phyloP scores from a whole-genome alignment of 2,888 invertebrate genomes.

The Imbricaverruca yamaguchii region DNA sequence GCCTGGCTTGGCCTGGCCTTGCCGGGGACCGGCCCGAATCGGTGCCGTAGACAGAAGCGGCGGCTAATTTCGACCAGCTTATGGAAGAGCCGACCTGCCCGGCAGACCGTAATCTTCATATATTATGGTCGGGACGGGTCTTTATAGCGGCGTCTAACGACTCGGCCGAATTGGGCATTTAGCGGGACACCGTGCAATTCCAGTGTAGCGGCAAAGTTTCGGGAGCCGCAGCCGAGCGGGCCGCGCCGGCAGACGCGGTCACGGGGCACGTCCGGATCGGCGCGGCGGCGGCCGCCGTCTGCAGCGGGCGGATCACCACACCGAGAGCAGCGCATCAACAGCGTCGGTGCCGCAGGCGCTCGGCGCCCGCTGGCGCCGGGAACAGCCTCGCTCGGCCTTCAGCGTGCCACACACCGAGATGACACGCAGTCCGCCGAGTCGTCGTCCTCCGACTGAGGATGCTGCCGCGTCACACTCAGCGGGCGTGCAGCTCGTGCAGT shows the following conservation, averaged over 20 bases:
- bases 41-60: not conserved
- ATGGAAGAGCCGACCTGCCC: not conserved
- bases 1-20: no score
- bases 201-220: not conserved
- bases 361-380: not conserved
- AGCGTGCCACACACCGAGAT: not conserved
- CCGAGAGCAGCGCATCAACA: no score
- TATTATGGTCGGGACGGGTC: conserved; percentile 9
- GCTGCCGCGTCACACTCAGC: no score
- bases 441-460: no score
- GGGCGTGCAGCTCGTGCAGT: not conserved
- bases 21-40: no score
- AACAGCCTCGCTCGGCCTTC: not conserved
- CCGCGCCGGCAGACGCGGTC: not conserved
- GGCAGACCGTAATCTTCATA: not conserved
- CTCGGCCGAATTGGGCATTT: not conserved
- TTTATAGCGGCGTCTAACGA: not conserved
- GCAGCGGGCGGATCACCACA: no score
- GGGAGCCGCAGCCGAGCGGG: not conserved
- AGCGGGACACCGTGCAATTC: conserved; percentile 11
- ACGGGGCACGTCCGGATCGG: no score
- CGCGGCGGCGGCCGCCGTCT: no score
- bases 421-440: not conserved
- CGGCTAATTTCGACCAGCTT: conserved; percentile 1
- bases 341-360: no score